These are phyloP conservation scores for Seira ritae DNA, from an alignment of 2,888 invertebrate genomes.

Conservation along the genomic window DNA sequence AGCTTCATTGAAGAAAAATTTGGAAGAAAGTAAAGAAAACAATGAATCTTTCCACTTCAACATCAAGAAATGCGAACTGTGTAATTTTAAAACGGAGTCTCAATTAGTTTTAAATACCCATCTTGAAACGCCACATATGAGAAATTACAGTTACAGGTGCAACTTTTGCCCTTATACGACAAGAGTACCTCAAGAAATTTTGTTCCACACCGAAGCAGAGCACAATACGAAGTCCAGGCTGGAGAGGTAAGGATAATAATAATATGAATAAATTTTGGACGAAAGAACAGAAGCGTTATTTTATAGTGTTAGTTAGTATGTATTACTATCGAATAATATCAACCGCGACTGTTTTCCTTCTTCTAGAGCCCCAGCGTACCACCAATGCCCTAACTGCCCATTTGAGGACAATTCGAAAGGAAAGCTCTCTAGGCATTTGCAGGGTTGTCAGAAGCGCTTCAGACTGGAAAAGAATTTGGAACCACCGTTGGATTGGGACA, in stretches of 20 bases:
- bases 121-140: slow-evolving; percentile 93
- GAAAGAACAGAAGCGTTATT: no score
- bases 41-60: slow-evolving; percentile 87
- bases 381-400: slow-evolving; percentile 94
- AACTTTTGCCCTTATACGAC: slow-evolving; percentile 89
- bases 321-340: no score
- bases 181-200: slow-evolving; percentile 89
- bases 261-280: no score
- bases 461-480: slow-evolving; percentile 89
- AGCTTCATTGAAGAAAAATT: slow-evolving; percentile 87
- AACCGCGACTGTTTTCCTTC: no score
- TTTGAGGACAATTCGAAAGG: slow-evolving; percentile 96
- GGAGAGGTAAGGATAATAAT: slow-evolving; percentile 79
- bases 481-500: slow-evolving; percentile 93
- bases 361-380: slow-evolving; percentile 86
- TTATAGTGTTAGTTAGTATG: no score
- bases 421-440: slow-evolving; percentile 90
- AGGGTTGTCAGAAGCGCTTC: slow-evolving; percentile 92
- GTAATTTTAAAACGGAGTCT: slow-evolving; percentile 93
- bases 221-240: slow-evolving; percentile 90
- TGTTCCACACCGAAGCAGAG: slow-evolving; percentile 93
- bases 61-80: slow-evolving; percentile 90
- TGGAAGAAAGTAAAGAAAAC: slow-evolving; percentile 90
- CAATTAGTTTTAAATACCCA: slow-evolving; percentile 89
- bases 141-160: slow-evolving; percentile 85